phyloP scores from a whole-genome alignment of 2,888 invertebrate species.

The Eupeodes latifasciatus region DNA sequence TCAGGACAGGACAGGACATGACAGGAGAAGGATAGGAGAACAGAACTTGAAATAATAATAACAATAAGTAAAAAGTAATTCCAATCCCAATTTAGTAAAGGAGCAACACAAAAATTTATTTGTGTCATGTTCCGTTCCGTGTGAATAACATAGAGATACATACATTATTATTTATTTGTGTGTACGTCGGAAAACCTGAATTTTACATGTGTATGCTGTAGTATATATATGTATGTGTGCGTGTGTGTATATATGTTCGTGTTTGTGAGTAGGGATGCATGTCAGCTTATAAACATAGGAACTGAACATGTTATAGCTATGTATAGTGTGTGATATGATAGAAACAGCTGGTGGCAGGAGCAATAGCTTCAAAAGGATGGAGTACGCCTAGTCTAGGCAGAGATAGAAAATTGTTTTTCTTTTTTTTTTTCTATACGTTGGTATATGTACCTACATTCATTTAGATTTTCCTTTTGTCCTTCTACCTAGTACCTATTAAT shows the following conservation, averaged over 20 bases:
- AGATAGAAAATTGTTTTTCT: not conserved
- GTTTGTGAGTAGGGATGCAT: not conserved
- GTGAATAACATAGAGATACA: constrained; percentile 42
- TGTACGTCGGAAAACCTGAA: not conserved
- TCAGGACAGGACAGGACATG: constrained; percentile 20
- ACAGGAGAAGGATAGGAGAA: constrained; percentile 42
- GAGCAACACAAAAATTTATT: constrained; percentile 47
- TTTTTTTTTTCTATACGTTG: not conserved
- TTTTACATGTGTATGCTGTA: too few species aligned
- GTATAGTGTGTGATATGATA: constrained; percentile 43
- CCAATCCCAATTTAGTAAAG: not conserved
- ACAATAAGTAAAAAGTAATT: constrained; percentile 22
- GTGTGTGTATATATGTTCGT: constrained; percentile 16
- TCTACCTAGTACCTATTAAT: too few species aligned
- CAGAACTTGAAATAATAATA: constrained; percentile 50
- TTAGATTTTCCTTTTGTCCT: not conserved
- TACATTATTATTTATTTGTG: constrained; percentile 32
- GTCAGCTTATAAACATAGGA: constrained; percentile 26
- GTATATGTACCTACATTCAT: not conserved
- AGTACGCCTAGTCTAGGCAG: not conserved
- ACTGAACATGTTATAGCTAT: constrained; percentile 11
- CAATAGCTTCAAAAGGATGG: constrained; percentile 20
- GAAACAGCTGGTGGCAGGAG: constrained; percentile 74
- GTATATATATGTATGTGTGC: not conserved
- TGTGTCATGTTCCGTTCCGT: constrained; percentile 69